Base-by-base conservation (phyloP, 2,888 invertebrate species). In the Eumerus sabulonum region DNA sequence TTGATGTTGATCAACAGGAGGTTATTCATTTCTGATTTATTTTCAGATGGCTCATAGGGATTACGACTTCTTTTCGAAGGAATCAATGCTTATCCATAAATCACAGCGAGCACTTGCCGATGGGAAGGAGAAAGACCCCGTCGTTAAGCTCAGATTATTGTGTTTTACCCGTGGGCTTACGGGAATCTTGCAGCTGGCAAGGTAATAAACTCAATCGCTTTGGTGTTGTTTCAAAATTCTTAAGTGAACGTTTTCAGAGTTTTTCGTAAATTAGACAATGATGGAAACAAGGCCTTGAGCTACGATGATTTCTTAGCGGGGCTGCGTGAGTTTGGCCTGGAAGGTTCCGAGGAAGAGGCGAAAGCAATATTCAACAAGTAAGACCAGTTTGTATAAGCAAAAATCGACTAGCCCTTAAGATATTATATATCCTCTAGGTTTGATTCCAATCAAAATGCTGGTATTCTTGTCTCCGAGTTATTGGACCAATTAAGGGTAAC, bases 211-310 rank as follows among this genome's bases (percentile, higher is more conserved):
- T 1, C 11, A 14, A n/a, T 44, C 12, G 12, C 12, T 5, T 12
- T 9, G 7, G 1, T 11, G 1, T 19, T n/a, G 38, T 1, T 17
- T n/a, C 17, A n/a, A n/a, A n/a, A n/a, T n/a, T n/a, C n/a, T n/a
- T n/a, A n/a, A n/a, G n/a, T n/a, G n/a, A n/a, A n/a, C n/a, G n/a
- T n/a, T n/a, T n/a, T n/a, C n/a, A 95, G 95, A 86, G 89, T 94
- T 82, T 98, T 98, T 88, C 93, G 96, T 53, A 91, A 94, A 53
- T 95, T 98, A 94, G 98, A 98, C 86, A 95, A 97, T 70, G 97
- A 98, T 87, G 95, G 94, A 35, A 97, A 93, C 89, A 94, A 94
- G 86, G 91, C 92, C 47, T 87, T 98, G 64, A 95, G 92, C 85
- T 90, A 92, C 64, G 94, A 95, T 9, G 97, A 98, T 88, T 97